A percentile compares a stretch with the other conserved stretches of the same genome.
Conservation (phyloP, 2,888 invertebrate species). For the Falcaria lacertinaria region DNA sequence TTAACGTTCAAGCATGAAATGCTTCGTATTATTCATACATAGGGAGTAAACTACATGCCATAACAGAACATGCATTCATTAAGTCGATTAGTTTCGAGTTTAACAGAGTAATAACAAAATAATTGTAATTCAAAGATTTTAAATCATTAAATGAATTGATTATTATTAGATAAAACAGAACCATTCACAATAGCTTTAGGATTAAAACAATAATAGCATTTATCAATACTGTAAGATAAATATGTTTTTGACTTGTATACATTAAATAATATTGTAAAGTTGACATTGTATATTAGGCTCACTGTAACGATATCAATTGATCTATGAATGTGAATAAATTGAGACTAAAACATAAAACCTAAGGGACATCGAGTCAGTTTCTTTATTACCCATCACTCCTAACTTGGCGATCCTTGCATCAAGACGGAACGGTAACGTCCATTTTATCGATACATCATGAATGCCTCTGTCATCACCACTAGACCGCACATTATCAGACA, state of each 20-base stretch:
- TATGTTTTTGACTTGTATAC: constrained; percentile 80
- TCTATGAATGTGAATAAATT: constrained; percentile 78
- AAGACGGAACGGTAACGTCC: constrained; percentile 75
- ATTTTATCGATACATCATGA: constrained; percentile 77
- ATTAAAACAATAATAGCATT: constrained; percentile 73
- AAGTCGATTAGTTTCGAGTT: constrained; percentile 36
- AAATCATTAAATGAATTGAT: constrained; percentile 45
- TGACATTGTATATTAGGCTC: constrained; percentile 71
- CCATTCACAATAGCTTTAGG: constrained; percentile 75
- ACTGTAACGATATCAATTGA: constrained; percentile 67
- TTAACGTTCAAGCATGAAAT: constrained; percentile 71
- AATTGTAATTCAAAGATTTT: constrained; percentile 44
- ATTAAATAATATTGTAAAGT: constrained; percentile 66
- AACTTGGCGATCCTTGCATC: constrained; percentile 71
- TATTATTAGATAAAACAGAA: constrained; percentile 60
- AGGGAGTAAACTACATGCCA: constrained; percentile 57
- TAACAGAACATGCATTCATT: constrained; percentile 39
- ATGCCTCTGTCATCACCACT: constrained; percentile 79
- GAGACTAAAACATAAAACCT: constrained; percentile 58
- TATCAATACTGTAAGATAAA: constrained; percentile 70
- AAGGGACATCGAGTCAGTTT: constrained; percentile 63
- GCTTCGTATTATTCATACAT: constrained; percentile 52
- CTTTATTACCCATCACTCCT: constrained; percentile 60
- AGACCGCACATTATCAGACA: constrained; percentile 69
- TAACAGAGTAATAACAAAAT: constrained; percentile 26